phyloP scores from a whole-genome alignment of 2,797 vertebrate genomes.

The Sebastes trivittatus region DNA sequence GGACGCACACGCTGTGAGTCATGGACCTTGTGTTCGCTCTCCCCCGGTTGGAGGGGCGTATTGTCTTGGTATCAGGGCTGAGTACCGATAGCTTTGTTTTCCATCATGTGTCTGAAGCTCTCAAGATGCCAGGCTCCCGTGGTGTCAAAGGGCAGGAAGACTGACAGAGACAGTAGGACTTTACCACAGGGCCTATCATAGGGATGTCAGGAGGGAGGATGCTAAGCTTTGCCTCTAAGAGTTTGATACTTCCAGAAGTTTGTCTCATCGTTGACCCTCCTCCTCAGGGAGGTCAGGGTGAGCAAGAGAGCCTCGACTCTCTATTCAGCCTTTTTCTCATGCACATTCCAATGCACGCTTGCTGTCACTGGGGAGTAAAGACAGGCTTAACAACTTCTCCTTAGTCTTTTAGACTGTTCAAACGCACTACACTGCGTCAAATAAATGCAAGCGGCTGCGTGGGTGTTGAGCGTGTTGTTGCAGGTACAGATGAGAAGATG shows the following conservation, averaged over 20 bases:
- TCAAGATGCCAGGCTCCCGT: slow-evolving; percentile 5
- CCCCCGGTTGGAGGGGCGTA: slow-evolving; percentile 13
- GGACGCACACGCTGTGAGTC: slow-evolving; percentile 34
- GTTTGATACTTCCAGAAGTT: background rate
- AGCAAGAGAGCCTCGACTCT: background rate
- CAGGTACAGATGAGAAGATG: background rate
- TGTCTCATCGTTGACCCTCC: background rate
- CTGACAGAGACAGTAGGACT: background rate
- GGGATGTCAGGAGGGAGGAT: background rate
- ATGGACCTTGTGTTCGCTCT: slow-evolving; percentile 39
- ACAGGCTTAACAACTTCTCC: background rate
- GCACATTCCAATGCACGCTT: background rate
- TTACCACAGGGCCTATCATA: background rate
- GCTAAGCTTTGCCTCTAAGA: background rate
- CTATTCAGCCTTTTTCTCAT: background rate
- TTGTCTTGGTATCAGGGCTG: slow-evolving; percentile 50
- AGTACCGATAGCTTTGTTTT: slow-evolving; percentile 69
- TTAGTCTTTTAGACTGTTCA: background rate
- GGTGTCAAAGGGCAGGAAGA: slow-evolving; percentile 48
- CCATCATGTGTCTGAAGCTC: slow-evolving; percentile 32
- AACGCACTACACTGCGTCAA: background rate
- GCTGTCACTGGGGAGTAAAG: background rate
- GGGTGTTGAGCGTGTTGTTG: slow-evolving; percentile 16
- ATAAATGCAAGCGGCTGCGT: background rate
- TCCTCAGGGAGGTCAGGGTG: background rate